Percentiles rank a stretch among this genome's conserved stretches.
These are phyloP conservation scores for Kryptopterus vitreolus DNA, from an alignment of 2,797 vertebrate species.

Conservation along the genomic window DNA sequence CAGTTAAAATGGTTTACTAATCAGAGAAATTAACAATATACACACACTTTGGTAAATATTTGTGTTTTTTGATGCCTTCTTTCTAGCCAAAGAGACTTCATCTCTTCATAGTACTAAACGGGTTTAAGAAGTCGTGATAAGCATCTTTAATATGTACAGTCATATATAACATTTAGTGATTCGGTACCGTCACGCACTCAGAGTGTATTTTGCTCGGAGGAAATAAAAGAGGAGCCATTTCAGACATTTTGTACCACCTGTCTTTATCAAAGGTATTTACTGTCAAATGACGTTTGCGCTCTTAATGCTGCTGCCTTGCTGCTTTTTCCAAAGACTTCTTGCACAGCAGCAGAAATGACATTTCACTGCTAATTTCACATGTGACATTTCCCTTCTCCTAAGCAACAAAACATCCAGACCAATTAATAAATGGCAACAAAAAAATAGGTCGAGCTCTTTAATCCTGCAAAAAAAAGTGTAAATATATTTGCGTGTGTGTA, in stretches of 20 bases:
- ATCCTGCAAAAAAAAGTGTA: not conserved
- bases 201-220: not conserved
- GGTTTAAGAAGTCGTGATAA: not conserved
- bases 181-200: not conserved
- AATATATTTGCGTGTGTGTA: not conserved
- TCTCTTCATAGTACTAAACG: too few relatives aligned
- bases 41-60: too few relatives aligned
- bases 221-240: slow-evolving; percentile 13
- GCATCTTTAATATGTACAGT: not conserved
- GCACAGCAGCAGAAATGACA: slow-evolving; percentile 27
- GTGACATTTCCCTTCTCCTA: slow-evolving; percentile 32
- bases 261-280: slow-evolving; percentile 30
- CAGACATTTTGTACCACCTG: slow-evolving; percentile 24
- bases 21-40: too few relatives aligned
- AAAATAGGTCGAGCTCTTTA: slow-evolving; percentile 11
- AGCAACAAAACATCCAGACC: slow-evolving; percentile 2
- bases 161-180: not conserved
- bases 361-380: slow-evolving; percentile 41
- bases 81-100: too few relatives aligned
- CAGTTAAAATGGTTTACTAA: too few relatives aligned
- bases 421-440: slow-evolving; percentile 2
- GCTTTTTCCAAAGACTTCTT: slow-evolving; percentile 23
- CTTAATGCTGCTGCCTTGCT: not conserved
- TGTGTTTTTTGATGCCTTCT: too few relatives aligned
- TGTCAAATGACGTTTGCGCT: slow-evolving; percentile 37